Evolutionary conservation across 1,140 invertebrate genomes (phyloP), one percentile per base, ranked within the genome.

Genomic region (Antheraea pernyi): DNA sequence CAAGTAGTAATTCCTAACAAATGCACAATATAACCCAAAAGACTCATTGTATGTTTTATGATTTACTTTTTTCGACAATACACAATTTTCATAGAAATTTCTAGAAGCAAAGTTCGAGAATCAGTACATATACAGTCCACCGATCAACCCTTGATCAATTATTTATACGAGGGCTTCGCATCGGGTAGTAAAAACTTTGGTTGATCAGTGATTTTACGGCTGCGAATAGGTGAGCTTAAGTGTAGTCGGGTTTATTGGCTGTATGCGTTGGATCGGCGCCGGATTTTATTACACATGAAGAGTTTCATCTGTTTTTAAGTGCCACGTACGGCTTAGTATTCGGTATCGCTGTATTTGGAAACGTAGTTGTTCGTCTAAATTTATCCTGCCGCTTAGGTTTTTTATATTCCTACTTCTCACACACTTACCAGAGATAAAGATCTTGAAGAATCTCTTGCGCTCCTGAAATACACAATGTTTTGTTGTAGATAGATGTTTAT

Each of bases 161-260:
- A 53, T 53, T 53, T 53, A 53, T 53, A 53, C 46, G 46, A 53
- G 13, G 46, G 46, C 13, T 53, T 16, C 46, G 46, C 46, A 53
- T 53, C 46, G 46, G 46, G 46, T 16, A 53, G 46, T 53, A 53
- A 53, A 53, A 53, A 53, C 46, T 53, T 53, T 13, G 46, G 46
- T 53, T 53, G 46, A 53, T 53, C 46, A 53, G 46, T 53, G 46
- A 53, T 53, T 53, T 53, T 53, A 53, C 46, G 46, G 46, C 46
- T 53, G 46, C 46, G 46, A 53, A 53, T 53, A 53, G 46, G 46
- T 53, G 46, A 53, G 46, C 46, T 53, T 53, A 53, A 53, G 46
- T 53, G 46, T 53, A 6, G 16, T 6, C 5, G 46, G 16, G 16
- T 13, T 53, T 53, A 53, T 53, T 13, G 46, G 46, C 16, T 13